Percentiles rank a stretch among this genome's conserved stretches.
Conservation (phyloP, 2,113 vertebrate genomes). For the Emydura subglobosa region DNA sequence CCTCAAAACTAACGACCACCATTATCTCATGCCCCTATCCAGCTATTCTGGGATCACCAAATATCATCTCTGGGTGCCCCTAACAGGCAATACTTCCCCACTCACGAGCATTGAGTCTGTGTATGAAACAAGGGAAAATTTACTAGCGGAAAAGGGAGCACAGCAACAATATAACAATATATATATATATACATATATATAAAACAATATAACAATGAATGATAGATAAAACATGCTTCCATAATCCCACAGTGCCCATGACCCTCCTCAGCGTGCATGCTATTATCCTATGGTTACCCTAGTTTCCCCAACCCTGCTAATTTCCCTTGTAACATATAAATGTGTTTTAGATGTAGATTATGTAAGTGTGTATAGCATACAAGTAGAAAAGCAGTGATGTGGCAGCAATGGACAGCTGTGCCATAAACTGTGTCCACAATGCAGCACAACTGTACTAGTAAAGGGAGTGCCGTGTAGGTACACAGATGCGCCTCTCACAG, state of each 20-base stretch:
- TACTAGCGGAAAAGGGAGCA: background rate
- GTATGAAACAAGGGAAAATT: background rate
- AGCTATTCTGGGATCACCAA: background rate
- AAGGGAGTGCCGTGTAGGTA: background rate
- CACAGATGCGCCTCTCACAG: background rate
- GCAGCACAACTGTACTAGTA: fast-evolving
- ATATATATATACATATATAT: too few relatives aligned
- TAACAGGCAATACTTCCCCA: background rate
- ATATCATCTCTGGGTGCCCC: background rate
- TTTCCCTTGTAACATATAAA: background rate
- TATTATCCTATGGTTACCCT: background rate
- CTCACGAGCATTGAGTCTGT: background rate
- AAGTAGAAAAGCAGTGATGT: background rate
- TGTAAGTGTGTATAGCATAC: background rate
- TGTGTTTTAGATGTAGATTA: background rate
- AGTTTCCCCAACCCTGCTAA: background rate
- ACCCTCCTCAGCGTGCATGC: background rate
- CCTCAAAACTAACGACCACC: background rate
- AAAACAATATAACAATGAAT: background rate
- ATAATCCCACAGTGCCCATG: background rate
- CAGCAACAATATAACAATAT: background rate
- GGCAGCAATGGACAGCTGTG: background rate
- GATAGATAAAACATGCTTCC: background rate
- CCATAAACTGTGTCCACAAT: background rate
- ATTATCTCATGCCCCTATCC: background rate